Base-by-base conservation (phyloP, 2,888 invertebrate genomes). In the Acanthosoma haemorrhoidale region DNA sequence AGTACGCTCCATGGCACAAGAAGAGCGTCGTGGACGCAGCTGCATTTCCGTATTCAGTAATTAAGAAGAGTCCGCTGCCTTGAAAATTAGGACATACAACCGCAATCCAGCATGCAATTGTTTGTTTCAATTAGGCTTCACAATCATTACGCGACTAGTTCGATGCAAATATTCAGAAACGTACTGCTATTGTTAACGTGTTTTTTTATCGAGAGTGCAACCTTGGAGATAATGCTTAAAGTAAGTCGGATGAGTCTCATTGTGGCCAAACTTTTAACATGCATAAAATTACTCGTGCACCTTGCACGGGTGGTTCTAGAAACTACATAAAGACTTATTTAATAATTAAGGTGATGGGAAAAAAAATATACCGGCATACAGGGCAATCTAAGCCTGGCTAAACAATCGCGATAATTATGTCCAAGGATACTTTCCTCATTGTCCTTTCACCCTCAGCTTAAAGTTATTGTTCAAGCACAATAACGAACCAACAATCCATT, bases 391-490 rank as follows among this genome's bases (percentile, higher is more conserved):
- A 51, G 25, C 51, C n/a, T 21, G 60, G 60, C 32, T 34, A 60
- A 60, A 60, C 60, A 60, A 60, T 60, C 16, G 60, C 60, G 21
- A 36, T 60, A 60, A 60, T 60, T 36, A 60, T 60, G 36, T 32
- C 32, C 60, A 60, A 60, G 60, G 60, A 34, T 60, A 36, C 32
- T 34, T 60, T 34, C 36, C 60, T 34, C 60, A 60, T 60, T 60
- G 60, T 60, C 36, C 60, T 60, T 60, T 51, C 51, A 51, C 51
- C 51, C 51, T 51, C 51, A 51, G 51, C 25, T 51, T 51, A 51
- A 25, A 51, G 25, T 21, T 51, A 51, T 51, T 51, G 51, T 51
- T 51, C 51, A 51, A n/a, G 51, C n/a, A 51, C 51, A 51, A 51
- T 51, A 51, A 51, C n/a, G 25, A 51, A 51, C 51, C 51, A 51